These are phyloP conservation scores for Danio albolineatus DNA, from an alignment of 2,797 vertebrate species.

Conservation along the genomic window DNA sequence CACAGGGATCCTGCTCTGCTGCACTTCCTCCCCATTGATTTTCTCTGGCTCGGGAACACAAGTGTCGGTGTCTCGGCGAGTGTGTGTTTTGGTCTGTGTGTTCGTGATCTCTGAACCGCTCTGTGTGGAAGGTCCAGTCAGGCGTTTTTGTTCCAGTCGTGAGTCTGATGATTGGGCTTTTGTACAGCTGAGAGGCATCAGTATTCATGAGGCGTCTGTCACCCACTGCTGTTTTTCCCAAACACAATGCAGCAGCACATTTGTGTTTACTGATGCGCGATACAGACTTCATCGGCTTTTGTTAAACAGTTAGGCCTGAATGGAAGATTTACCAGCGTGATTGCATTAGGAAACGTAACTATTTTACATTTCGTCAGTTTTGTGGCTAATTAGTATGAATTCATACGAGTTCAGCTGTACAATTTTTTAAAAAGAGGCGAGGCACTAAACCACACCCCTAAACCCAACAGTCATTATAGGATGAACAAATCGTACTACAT, in stretches of 20 bases:
- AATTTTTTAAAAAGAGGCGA: too few species aligned
- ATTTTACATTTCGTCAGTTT: too few species aligned
- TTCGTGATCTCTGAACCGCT: not conserved
- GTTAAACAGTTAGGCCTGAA: not conserved
- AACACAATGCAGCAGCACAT: not conserved
- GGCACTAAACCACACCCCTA: too few species aligned
- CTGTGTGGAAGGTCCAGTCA: not conserved
- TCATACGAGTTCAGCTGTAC: too few species aligned
- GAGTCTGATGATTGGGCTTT: constrained; percentile 24
- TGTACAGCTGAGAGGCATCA: not conserved
- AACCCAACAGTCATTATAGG: too few species aligned
- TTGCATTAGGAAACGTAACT: too few species aligned
- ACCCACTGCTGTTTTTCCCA: not conserved
- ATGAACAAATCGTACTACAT: too few species aligned
- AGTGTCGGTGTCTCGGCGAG: not conserved
- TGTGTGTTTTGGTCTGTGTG: not conserved
- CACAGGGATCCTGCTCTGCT: not conserved
- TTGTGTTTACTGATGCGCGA: not conserved
- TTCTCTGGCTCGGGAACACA: not conserved
- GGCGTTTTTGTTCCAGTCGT: not conserved
- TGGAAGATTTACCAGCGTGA: too few species aligned
- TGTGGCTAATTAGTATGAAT: too few species aligned
- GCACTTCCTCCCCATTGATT: not conserved
- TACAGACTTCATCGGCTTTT: not conserved
- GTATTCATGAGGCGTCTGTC: not conserved